Evolutionary conservation across 1,140 invertebrate species (phyloP), one percentile per base, ranked within the genome.

Genomic region (Psix sp.): DNA sequence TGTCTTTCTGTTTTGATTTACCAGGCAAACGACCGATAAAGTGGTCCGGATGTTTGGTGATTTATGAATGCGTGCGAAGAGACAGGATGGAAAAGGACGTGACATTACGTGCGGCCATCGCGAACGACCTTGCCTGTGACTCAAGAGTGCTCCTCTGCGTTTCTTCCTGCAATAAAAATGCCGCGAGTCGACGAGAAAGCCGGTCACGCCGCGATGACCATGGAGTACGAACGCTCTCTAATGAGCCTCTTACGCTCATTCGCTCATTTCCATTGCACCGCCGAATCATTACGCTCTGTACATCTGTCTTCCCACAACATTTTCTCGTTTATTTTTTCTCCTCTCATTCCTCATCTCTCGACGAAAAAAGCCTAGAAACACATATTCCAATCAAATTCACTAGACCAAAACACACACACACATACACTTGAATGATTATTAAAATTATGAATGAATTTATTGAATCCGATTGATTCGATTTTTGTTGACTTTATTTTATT

Each of bases 141-240:
- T 79, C 63, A 76, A 78, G 78, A 80, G 70, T 77, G 72, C 74
- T 65, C 72, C 46, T 73, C 65, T 66, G 77, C 78, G 80, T 84
- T 85, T 85, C 83, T 78, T 79, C 77, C 72, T 68, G 76, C 74
- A 78, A 79, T 78, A 82, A 82, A 81, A 83, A 82, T 78, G 80
- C 57, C 75, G 76, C 77, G 70, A 79, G 78, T 78, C 80, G 65
- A 82, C 81, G 84, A 85, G 86, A 87, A 87, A 87, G 86, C 85
- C 84, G 84, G 85, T 87, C 86, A 87, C 84, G 84, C 82, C 76
- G 77, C 68, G 82, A 72, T 84, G 82, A 78, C 83, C 83, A 87
- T 86, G 83, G 81, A 87, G 86, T 87, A 83, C 84, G 83, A 83
- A 83, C 80, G 84, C 84, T 87, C 85, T 86, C 85, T 87, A 86